A percentile compares a stretch with the other conserved stretches of the same genome.
phyloP scores from a whole-genome alignment of 2,797 vertebrate species.

The Anableps anableps region DNA sequence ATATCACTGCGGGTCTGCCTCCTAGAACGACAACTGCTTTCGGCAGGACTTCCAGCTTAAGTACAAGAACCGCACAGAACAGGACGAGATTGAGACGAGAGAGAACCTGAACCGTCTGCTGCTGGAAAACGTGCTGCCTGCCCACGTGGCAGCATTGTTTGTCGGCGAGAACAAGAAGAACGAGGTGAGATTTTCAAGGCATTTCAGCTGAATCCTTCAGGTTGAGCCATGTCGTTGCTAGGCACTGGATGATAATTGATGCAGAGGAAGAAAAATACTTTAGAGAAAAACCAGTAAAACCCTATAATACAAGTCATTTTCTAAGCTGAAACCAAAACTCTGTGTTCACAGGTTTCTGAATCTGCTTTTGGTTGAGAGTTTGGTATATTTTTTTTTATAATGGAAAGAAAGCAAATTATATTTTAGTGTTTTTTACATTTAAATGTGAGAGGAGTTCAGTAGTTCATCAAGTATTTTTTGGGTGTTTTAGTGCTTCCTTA shows the following conservation, averaged over 20 bases:
- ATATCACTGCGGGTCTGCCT: not conserved
- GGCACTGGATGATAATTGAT: not conserved
- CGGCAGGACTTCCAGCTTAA: conserved; percentile 94
- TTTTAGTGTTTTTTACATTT: conserved; percentile 3
- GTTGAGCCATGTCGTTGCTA: not conserved
- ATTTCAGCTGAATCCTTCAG: not conserved
- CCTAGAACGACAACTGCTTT: conserved; percentile 93
- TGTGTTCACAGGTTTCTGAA: not conserved
- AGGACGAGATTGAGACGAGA: conserved; percentile 96
- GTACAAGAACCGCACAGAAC: conserved; percentile 95
- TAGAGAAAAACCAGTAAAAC: not conserved
- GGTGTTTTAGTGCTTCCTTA: not conserved
- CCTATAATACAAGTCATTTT: not conserved
- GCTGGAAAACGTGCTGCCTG: conserved; percentile 96
- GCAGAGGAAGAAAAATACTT: not conserved
- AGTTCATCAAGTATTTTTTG: not conserved
- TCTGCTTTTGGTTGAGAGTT: not conserved
- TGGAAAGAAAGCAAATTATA: not conserved
- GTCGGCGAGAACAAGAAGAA: conserved; percentile 95
- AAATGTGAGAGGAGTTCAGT: not conserved
- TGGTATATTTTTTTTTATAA: not conserved
- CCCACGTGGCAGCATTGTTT: conserved; percentile 94
- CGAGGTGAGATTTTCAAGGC: conserved; percentile 82
- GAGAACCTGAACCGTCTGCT: conserved; percentile 97
- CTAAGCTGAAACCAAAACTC: not conserved